A percentile compares a stretch with the other conserved stretches of the same genome.
Conservation (phyloP, 2,797 vertebrate genomes). For the Crocodylus rhombifer region DNA sequence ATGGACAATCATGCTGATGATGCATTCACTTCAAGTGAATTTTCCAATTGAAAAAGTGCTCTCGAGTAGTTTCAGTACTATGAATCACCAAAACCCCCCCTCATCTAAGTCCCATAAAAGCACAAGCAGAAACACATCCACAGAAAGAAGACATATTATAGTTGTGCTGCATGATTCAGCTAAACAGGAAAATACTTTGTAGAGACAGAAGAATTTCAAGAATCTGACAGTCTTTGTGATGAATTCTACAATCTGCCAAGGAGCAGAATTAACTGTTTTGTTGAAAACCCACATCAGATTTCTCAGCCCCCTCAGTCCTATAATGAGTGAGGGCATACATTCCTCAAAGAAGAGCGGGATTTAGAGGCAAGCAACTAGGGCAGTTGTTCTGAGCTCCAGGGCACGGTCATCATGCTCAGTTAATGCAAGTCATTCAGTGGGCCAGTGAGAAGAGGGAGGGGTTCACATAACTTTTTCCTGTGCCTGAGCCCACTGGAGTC, state of each 20-base stretch:
- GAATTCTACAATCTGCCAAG: slow-evolving; percentile 55
- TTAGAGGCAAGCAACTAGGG: fast-evolving
- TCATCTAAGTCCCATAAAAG: slow-evolving; percentile 84
- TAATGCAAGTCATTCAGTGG: too few relatives aligned
- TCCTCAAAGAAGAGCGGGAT: background rate
- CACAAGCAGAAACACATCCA: slow-evolving; percentile 77
- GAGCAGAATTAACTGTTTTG: slow-evolving; percentile 51
- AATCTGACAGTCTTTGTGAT: slow-evolving; percentile 62
- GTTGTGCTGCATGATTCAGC: slow-evolving; percentile 79
- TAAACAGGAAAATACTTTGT: slow-evolving; percentile 79
- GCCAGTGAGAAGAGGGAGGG: too few relatives aligned
- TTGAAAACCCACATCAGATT: background rate
- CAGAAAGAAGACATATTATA: slow-evolving; percentile 76
- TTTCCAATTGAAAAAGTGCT: slow-evolving; percentile 86
- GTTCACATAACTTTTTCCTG: too few relatives aligned
- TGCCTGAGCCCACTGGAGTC: too few relatives aligned
- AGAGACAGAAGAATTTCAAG: slow-evolving; percentile 72
- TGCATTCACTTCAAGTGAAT: slow-evolving; percentile 85
- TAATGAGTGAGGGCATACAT: background rate
- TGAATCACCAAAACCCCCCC: slow-evolving; percentile 80
- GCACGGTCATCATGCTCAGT: too few relatives aligned
- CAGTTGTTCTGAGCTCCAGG: too few relatives aligned
- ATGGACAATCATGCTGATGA: slow-evolving; percentile 84
- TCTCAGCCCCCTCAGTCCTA: background rate
- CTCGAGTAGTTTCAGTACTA: slow-evolving; percentile 82